Conservation (phyloP, 2,113 vertebrate species). For the Lycaon pictus region DNA sequence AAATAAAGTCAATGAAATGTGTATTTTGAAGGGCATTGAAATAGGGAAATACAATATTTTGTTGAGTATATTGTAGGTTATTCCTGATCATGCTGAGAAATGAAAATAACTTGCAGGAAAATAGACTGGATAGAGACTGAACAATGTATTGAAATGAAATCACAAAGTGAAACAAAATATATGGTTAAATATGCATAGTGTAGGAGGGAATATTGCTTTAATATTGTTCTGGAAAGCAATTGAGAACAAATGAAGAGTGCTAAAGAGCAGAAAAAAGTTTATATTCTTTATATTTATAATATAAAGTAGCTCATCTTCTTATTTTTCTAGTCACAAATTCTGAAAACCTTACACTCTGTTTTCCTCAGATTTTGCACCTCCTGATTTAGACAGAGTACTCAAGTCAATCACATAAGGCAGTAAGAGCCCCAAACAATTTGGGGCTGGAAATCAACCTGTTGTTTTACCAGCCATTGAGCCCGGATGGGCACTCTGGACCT, state of each 20-base stretch:
- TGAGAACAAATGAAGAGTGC: neutral
- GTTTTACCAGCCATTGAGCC: neutral
- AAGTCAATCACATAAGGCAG: neutral
- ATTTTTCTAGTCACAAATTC: neutral
- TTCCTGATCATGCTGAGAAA: neutral
- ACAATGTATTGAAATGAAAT: constrained; percentile 50
- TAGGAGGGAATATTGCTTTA: constrained; percentile 48
- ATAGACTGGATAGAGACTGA: constrained; percentile 40
- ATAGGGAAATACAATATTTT: constrained; percentile 18
- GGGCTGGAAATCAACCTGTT: neutral
- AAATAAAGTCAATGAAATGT: constrained; percentile 27
- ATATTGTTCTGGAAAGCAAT: constrained; percentile 23
- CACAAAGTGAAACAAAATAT: constrained; percentile 42
- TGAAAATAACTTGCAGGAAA: constrained; percentile 60
- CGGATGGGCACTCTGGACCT: neutral
- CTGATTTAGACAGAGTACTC: neutral
- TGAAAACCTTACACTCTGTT: neutral
- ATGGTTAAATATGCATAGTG: constrained; percentile 56
- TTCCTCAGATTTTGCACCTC: neutral
- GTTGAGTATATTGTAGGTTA: neutral
- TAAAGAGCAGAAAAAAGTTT: neutral
- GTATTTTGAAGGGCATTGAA: neutral
- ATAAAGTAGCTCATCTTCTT: neutral
- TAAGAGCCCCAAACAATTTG: neutral
- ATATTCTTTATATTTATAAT: neutral